These are phyloP conservation scores for Lithobius niger DNA, from an alignment of 1,140 invertebrate genomes.

Conservation along the genomic window DNA sequence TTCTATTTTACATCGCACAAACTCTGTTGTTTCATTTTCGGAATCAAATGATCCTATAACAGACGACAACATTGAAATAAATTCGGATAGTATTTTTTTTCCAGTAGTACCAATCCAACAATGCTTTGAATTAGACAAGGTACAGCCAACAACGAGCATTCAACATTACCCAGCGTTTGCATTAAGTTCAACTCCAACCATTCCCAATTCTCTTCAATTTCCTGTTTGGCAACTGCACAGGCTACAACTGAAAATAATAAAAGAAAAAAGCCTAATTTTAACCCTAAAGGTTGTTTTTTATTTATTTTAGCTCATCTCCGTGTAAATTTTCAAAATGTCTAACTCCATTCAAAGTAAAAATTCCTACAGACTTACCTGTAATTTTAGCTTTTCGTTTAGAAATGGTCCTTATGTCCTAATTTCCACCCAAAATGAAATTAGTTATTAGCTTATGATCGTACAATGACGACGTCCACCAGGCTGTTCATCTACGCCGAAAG, in stretches of 20 bases:
- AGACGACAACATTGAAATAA: too few species aligned
- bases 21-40: constrained; percentile 87
- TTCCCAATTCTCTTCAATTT: constrained; percentile 84
- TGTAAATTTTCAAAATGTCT: too few species aligned
- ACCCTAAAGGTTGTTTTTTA: background rate
- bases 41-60: constrained; percentile 56
- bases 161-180: constrained; percentile 65
- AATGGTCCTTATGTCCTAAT: too few species aligned
- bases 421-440: too few species aligned
- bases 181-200: constrained; percentile 82
- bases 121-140: background rate
- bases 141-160: background rate
- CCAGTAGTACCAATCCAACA: background rate
- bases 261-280: background rate
- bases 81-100: background rate
- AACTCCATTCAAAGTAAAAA: too few species aligned
- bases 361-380: too few species aligned
- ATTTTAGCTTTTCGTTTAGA: too few species aligned
- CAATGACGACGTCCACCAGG: too few species aligned
- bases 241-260: constrained; percentile 56
- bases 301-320: too few species aligned
- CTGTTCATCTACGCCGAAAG: too few species aligned
- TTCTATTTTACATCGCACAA: constrained; percentile 92
- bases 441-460: too few species aligned
- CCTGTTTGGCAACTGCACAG: constrained; percentile 64